Evolutionary conservation across 1,140 invertebrate genomes (phyloP).

Genomic region (Anastrepha obliqua): DNA sequence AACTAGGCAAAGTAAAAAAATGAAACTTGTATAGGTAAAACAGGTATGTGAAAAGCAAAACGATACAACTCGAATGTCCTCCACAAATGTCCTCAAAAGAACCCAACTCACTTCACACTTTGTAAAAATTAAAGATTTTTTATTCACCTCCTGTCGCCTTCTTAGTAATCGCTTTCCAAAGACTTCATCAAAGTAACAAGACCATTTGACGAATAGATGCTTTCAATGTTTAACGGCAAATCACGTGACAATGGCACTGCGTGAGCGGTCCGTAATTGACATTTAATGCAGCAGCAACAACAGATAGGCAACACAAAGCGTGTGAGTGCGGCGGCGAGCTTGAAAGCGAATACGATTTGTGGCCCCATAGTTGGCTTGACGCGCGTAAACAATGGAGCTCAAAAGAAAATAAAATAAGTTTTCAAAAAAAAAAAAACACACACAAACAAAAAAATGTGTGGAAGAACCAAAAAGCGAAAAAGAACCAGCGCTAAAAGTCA

Average conservation of each 20-base stretch:
- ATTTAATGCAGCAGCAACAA: slow-evolving; percentile 26
- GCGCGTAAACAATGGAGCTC: neutral
- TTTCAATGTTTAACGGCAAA: neutral
- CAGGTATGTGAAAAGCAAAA: no score
- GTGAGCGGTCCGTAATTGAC: slow-evolving; percentile 2
- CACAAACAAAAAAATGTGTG: no score
- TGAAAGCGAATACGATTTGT: neutral
- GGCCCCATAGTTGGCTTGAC: neutral
- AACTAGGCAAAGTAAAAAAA: no score
- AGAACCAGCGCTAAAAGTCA: neutral
- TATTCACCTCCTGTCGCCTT: neutral
- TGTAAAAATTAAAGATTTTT: neutral
- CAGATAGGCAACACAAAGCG: neutral
- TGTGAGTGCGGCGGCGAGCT: slow-evolving; percentile 25
- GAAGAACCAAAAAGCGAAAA: no score
- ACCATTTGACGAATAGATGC: neutral
- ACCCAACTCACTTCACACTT: neutral
- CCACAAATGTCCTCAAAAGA: neutral
- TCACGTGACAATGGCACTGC: slow-evolving; percentile 19
- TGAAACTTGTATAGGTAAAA: no score
- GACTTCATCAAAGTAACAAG: neutral
- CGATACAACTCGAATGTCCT: neutral
- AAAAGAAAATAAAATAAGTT: no score
- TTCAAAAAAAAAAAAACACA: no score
- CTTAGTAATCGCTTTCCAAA: neutral